Evolutionary conservation across 2,888 invertebrate genomes (phyloP).

Genomic region (Epinotia brunnichana): DNA sequence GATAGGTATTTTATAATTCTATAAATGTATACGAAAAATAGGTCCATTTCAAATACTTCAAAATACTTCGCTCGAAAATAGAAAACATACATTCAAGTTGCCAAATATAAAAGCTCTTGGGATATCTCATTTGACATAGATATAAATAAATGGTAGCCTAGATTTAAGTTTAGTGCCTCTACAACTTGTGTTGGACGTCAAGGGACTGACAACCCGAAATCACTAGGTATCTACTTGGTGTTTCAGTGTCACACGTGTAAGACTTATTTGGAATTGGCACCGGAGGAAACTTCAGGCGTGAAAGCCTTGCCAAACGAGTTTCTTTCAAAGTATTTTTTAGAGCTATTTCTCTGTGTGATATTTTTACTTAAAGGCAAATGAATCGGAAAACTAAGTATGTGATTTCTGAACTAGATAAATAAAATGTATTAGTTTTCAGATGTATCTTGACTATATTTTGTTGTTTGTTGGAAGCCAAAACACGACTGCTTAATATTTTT

Average conservation of each 20-base stretch:
- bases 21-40: neutral
- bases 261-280: constrained; percentile 6
- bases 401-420: too few relatives aligned
- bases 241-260: constrained; percentile 1
- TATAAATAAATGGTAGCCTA: neutral
- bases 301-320: neutral
- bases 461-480: too few relatives aligned
- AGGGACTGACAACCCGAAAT: constrained; percentile 15
- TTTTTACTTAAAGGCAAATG: too few relatives aligned
- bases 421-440: too few relatives aligned
- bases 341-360: neutral
- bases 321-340: neutral
- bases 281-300: neutral
- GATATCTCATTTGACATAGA: neutral
- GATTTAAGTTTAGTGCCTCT: constrained; percentile 13
- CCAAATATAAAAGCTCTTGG: neutral
- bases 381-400: too few relatives aligned
- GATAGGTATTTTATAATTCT: neutral
- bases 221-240: constrained; percentile 18
- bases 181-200: constrained; percentile 9
- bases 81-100: too few relatives aligned
- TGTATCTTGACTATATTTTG: too few relatives aligned
- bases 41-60: neutral
- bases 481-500: too few relatives aligned
- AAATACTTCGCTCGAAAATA: too few relatives aligned